Evolutionary conservation across 1,140 invertebrate species (phyloP).

Genomic region (Tribolium madens): DNA sequence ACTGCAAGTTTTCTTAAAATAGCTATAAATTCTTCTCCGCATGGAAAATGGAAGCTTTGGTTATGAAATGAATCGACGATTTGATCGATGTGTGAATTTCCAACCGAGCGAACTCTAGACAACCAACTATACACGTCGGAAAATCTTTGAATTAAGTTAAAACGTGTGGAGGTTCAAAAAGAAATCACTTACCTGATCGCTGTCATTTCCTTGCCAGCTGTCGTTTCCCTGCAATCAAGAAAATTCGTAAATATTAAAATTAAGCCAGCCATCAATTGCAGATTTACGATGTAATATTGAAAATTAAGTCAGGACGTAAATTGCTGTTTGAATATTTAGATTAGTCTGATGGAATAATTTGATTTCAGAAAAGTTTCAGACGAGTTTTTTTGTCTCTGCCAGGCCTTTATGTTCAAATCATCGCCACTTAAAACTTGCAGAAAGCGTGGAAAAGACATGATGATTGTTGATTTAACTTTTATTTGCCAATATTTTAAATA

Average conservation of each 20-base stretch:
- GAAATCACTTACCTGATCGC: slow-evolving; percentile 69
- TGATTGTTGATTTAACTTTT: neutral
- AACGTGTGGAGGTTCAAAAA: slow-evolving; percentile 13
- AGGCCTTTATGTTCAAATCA: neutral
- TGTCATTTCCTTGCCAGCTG: slow-evolving; percentile 73
- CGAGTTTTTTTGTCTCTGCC: neutral
- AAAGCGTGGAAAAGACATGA: too few species aligned
- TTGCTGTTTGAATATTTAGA: slow-evolving; percentile 26
- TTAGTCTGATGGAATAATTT: slow-evolving; percentile 32
- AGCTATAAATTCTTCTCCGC: slow-evolving; percentile 24
- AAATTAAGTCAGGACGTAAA: slow-evolving; percentile 32
- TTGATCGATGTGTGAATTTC: slow-evolving; percentile 19
- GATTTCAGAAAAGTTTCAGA: slow-evolving; percentile 1
- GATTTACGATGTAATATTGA: slow-evolving; percentile 22
- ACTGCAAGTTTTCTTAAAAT: slow-evolving; percentile 32
- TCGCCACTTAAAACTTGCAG: neutral
- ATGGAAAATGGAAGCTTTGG: slow-evolving; percentile 10
- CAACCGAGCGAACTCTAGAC: neutral
- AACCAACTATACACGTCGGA: slow-evolving; percentile 17
- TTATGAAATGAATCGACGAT: slow-evolving; percentile 17
- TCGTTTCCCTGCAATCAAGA: slow-evolving; percentile 72
- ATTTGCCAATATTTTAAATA: too few species aligned
- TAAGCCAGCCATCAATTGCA: slow-evolving; percentile 17
- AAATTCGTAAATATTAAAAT: slow-evolving; percentile 50
- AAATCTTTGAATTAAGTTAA: neutral